Evolutionary conservation across 2,888 invertebrate species (phyloP).

Genomic region (Deilephila elpenor): DNA sequence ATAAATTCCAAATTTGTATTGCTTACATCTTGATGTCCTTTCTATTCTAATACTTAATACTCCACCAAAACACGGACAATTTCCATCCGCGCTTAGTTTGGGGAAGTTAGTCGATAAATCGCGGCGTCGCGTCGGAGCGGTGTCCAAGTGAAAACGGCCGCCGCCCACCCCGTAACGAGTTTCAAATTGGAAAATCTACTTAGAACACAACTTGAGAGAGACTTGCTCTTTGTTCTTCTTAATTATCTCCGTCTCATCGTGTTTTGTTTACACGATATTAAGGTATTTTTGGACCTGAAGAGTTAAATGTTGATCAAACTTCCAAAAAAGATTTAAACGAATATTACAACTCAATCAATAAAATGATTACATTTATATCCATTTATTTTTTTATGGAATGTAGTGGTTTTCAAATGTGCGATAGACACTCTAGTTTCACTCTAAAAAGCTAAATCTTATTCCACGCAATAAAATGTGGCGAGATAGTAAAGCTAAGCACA

Average conservation of each 20-base stretch:
- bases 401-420: background rate
- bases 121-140: slow-evolving; percentile 34
- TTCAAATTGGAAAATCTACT: slow-evolving; percentile 79
- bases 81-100: slow-evolving; percentile 58
- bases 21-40: too few species aligned
- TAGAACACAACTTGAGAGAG: slow-evolving; percentile 53
- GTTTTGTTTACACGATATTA: background rate
- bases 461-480: background rate
- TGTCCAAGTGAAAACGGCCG: slow-evolving; percentile 71
- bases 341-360: too few species aligned
- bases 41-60: too few species aligned
- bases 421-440: too few species aligned
- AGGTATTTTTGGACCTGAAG: background rate
- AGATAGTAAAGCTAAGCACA: background rate
- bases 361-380: too few species aligned
- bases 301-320: background rate
- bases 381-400: too few species aligned
- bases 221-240: slow-evolving; percentile 30
- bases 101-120: slow-evolving; percentile 72
- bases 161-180: slow-evolving; percentile 62
- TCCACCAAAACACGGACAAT: slow-evolving; percentile 53
- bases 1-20: too few species aligned
- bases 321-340: too few species aligned
- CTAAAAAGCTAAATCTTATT: background rate
- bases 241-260: slow-evolving; percentile 1